Conservation (phyloP, 2,113 vertebrate species). For the Myotis brandtii region DNA sequence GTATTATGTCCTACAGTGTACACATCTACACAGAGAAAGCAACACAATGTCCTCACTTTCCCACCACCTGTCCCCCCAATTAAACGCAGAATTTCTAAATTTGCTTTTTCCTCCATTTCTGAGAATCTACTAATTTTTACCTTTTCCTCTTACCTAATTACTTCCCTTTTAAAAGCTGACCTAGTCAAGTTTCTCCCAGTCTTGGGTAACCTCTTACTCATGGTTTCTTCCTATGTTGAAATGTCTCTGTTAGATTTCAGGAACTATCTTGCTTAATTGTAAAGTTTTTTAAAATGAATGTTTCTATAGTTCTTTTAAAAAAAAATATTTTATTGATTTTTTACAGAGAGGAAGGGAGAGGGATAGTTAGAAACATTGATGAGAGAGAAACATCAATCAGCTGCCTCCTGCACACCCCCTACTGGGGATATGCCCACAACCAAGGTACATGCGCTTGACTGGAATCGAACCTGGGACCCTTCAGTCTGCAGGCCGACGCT, state of each 20-base stretch:
- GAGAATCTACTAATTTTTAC: not conserved
- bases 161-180: not conserved
- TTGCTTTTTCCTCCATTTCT: not conserved
- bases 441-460: too few species aligned
- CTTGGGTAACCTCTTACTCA: constrained; percentile 2
- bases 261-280: not conserved
- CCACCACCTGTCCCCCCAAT: not conserved
- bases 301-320: not conserved
- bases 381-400: too few species aligned
- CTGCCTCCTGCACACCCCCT: too few species aligned
- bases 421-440: too few species aligned
- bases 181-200: not conserved
- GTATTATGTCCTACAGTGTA: rapidly evolving
- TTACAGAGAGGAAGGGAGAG: too few species aligned
- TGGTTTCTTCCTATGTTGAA: not conserved
- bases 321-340: too few species aligned
- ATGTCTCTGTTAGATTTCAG: not conserved
- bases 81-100: not conserved
- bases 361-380: too few species aligned
- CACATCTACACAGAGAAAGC: not conserved
- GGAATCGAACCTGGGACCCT: too few species aligned
- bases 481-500: too few species aligned
- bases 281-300: not conserved
- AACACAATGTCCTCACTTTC: not conserved
- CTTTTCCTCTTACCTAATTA: not conserved